Percentiles rank a stretch among this genome's conserved stretches.
These are phyloP conservation scores for Setophaga coronata DNA, from an alignment of 2,113 vertebrate species.

Conservation along the genomic window DNA sequence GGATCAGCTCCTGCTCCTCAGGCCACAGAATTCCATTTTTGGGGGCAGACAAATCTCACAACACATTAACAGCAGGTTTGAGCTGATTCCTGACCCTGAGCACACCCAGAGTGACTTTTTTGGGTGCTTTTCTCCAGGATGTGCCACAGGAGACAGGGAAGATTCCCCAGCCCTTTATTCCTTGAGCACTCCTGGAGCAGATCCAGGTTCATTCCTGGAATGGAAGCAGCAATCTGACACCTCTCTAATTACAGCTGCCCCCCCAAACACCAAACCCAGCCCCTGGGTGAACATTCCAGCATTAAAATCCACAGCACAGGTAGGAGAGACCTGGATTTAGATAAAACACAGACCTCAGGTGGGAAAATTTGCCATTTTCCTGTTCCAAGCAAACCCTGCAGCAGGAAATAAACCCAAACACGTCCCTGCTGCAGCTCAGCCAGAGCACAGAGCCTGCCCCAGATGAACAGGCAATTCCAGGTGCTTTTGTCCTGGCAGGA, in stretches of 20 bases:
- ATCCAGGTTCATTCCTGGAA: not conserved
- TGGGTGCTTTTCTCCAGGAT: rapidly evolving
- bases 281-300: not conserved
- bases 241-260: not conserved
- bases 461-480: not conserved
- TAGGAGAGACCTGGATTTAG: not conserved
- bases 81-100: not conserved
- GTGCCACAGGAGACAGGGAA: not conserved
- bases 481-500: not conserved
- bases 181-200: not conserved
- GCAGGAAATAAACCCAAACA: not conserved
- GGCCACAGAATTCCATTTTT: not conserved
- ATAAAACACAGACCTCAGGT: not conserved
- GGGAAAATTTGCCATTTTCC: not conserved
- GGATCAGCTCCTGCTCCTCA: not conserved
- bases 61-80: not conserved
- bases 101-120: not conserved
- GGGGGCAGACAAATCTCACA: not conserved
- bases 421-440: not conserved
- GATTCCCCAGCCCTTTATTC: not conserved
- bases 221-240: not conserved
- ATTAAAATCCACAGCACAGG: not conserved
- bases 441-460: not conserved
- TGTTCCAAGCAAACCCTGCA: too few relatives aligned
- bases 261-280: not conserved